phyloP scores from a whole-genome alignment of 2,113 vertebrate species.

The Dinomys branickii region DNA sequence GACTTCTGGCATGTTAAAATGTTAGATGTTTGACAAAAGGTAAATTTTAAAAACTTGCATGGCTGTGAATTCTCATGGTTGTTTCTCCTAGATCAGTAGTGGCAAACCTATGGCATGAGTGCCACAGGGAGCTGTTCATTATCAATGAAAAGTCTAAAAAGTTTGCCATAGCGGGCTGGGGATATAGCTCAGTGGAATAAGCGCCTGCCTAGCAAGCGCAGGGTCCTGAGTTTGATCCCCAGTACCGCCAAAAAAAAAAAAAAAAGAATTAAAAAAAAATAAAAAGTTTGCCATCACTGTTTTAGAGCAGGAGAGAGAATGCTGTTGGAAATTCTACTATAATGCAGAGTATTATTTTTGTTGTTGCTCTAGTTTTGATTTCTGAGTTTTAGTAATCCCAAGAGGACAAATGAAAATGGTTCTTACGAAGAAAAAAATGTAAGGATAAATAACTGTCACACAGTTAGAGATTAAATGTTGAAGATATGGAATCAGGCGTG shows the following conservation, averaged over 20 bases:
- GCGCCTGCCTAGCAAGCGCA: too few relatives aligned
- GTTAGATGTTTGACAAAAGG: neutral
- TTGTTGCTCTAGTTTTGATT: neutral
- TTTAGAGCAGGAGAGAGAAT: neutral
- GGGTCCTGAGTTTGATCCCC: too few relatives aligned
- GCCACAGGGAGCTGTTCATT: neutral
- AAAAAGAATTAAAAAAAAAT: too few relatives aligned
- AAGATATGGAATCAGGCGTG: neutral
- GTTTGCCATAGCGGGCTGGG: too few relatives aligned
- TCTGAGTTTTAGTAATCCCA: neutral
- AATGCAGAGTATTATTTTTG: neutral
- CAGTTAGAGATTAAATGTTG: neutral
- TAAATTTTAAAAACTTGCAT: neutral
- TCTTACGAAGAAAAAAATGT: neutral
- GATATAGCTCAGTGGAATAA: too few relatives aligned
- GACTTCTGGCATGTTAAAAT: neutral
- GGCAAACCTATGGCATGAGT: neutral
- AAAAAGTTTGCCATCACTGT: neutral
- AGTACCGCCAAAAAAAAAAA: too few relatives aligned
- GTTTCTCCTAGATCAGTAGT: neutral
- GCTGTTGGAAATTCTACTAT: neutral
- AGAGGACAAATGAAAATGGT: neutral
- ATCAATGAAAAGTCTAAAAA: neutral
- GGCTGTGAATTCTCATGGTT: neutral
- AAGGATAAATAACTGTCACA: neutral